phyloP scores from a whole-genome alignment of 2,888 invertebrate genomes.

The Diaphora mendica region DNA sequence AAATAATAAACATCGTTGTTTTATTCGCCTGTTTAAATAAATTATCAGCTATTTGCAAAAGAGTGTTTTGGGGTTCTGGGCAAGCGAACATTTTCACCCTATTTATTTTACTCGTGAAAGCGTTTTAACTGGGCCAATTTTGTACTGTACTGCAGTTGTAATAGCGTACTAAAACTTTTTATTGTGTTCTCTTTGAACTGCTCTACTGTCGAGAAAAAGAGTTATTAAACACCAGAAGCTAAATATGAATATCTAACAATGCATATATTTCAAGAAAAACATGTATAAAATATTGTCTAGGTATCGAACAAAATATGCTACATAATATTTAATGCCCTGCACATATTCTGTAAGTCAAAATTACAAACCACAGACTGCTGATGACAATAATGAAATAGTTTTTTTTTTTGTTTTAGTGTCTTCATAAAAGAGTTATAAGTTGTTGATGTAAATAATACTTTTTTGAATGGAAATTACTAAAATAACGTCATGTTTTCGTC shows the following conservation, averaged over 20 bases:
- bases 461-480: too few relatives aligned
- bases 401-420: too few relatives aligned
- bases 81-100: constrained; percentile 15
- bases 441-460: too few relatives aligned
- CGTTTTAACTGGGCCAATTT: constrained; percentile 24
- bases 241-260: background rate
- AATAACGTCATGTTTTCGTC: too few relatives aligned
- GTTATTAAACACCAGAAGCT: background rate
- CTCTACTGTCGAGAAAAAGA: background rate
- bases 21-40: constrained; percentile 44
- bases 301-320: too few relatives aligned
- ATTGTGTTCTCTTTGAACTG: background rate
- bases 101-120: constrained; percentile 35
- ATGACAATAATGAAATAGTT: too few relatives aligned
- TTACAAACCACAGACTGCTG: too few relatives aligned
- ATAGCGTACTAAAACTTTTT: background rate
- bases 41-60: constrained; percentile 39
- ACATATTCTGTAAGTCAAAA: too few relatives aligned
- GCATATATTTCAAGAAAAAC: background rate
- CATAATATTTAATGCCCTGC: background rate
- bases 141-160: constrained; percentile 7
- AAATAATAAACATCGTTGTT: constrained; percentile 41
- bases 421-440: too few relatives aligned
- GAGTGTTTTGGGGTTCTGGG: constrained; percentile 26
- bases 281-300: too few relatives aligned